A percentile compares a stretch with the other conserved stretches of the same genome.
Conservation (phyloP, 2,113 vertebrate genomes). For the Crypturellus undulatus region DNA sequence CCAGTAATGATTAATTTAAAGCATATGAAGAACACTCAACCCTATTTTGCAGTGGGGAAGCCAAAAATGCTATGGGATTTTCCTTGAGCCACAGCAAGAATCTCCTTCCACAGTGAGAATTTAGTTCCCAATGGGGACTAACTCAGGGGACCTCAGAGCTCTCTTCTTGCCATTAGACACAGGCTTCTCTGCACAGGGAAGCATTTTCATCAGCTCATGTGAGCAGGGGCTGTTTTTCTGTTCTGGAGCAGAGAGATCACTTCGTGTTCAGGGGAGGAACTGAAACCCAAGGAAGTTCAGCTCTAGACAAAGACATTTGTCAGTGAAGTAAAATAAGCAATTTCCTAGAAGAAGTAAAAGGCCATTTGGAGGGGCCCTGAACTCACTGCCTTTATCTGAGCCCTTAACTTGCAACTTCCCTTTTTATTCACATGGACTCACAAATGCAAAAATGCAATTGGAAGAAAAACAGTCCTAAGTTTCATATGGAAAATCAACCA, state of each 20-base stretch:
- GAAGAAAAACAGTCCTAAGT: fast-evolving
- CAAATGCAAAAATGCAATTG: not conserved
- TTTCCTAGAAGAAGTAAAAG: not conserved
- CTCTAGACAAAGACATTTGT: not conserved
- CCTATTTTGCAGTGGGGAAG: fast-evolving
- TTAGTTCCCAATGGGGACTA: fast-evolving
- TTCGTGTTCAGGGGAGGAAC: not conserved
- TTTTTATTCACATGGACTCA: not conserved
- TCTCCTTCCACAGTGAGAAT: not conserved
- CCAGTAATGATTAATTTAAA: not conserved
- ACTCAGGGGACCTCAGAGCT: fast-evolving
- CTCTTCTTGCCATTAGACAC: fast-evolving
- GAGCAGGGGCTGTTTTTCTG: not conserved
- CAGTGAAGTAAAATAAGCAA: fast-evolving
- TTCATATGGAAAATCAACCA: not conserved
- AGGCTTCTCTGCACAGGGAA: not conserved
- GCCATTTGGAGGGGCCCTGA: not conserved
- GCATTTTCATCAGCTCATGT: fast-evolving
- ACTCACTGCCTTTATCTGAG: not conserved
- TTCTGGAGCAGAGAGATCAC: fast-evolving
- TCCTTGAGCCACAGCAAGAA: not conserved
- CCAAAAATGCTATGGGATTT: not conserved
- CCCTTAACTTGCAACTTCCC: not conserved
- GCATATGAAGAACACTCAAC: fast-evolving
- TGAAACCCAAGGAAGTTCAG: not conserved